A percentile compares a stretch with the other conserved stretches of the same genome.
phyloP scores from a whole-genome alignment of 2,797 vertebrate genomes.

The Gymnodraco acuticeps region DNA sequence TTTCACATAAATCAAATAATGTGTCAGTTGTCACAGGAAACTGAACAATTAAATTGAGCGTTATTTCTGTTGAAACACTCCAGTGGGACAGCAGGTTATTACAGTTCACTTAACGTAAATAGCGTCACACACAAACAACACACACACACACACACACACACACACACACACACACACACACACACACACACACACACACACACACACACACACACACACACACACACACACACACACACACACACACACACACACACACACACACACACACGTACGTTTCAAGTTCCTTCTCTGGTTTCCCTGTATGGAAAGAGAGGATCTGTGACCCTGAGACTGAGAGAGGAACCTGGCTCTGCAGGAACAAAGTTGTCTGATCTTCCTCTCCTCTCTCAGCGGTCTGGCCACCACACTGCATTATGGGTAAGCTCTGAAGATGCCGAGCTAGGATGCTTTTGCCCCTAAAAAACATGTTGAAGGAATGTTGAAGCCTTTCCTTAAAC shows the following conservation, averaged over 20 bases:
- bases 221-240: neutral
- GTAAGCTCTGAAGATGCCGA: constrained; percentile 51
- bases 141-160: constrained; percentile 19
- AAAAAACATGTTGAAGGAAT: neutral
- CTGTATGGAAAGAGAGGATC: constrained; percentile 10
- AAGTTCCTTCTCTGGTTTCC: constrained; percentile 64
- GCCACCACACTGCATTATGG: constrained; percentile 25
- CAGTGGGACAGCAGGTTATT: constrained; percentile 22
- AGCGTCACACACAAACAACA: constrained; percentile 27
- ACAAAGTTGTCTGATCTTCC: constrained; percentile 26
- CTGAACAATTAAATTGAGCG: constrained; percentile 7
- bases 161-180: constrained; percentile 17
- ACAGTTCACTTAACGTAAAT: constrained; percentile 36
- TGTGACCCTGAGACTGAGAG: neutral
- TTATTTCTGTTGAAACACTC: constrained; percentile 15
- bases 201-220: neutral
- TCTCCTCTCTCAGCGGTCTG: constrained; percentile 17
- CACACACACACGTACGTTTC: constrained; percentile 47
- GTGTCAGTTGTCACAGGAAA: neutral
- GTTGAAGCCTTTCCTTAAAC: constrained; percentile 27
- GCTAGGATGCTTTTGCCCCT: neutral
- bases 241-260: neutral
- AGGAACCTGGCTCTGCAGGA: constrained; percentile 47
- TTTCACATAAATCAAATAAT: neutral
- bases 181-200: constrained; percentile 2